Evolutionary conservation across 2,113 vertebrate species (phyloP).

Genomic region (Grammomys dolichurus): DNA sequence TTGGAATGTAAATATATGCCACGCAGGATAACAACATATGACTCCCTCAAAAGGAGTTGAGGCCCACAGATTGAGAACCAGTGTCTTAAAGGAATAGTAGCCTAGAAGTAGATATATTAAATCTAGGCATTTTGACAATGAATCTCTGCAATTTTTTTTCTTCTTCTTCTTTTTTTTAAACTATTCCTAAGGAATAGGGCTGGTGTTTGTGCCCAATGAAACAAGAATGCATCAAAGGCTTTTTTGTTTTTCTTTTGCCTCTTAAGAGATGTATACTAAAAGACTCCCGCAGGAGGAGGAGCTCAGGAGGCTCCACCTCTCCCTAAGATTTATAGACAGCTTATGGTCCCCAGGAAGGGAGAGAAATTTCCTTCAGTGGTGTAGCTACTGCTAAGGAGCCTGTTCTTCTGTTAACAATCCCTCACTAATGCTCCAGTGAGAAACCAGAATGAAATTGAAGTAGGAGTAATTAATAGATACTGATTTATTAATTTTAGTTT

Average conservation of each 20-base stretch:
- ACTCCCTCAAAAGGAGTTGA: too few relatives aligned
- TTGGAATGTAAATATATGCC: too few relatives aligned
- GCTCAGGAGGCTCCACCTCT: neutral
- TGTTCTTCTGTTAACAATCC: neutral
- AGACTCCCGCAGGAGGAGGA: too few relatives aligned
- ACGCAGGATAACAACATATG: too few relatives aligned
- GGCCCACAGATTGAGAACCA: too few relatives aligned
- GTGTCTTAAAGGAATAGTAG: neutral
- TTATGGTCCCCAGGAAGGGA: neutral
- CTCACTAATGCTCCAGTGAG: neutral
- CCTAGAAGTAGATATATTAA: neutral
- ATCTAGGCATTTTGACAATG: neutral
- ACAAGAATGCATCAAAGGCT: neutral
- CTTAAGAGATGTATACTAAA: neutral
- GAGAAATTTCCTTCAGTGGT: neutral
- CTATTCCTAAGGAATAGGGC: neutral
- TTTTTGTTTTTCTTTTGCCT: neutral
- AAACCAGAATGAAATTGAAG: neutral
- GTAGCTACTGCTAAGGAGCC: neutral
- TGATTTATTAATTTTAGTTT: neutral
- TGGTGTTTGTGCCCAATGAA: neutral
- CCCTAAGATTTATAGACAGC: neutral
- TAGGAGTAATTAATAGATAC: neutral
- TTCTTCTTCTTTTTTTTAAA: too few relatives aligned
- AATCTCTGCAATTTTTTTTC: neutral